Evolutionary conservation across 2,888 invertebrate species (phyloP).

Genomic region (Bruchidius siliquastri): DNA sequence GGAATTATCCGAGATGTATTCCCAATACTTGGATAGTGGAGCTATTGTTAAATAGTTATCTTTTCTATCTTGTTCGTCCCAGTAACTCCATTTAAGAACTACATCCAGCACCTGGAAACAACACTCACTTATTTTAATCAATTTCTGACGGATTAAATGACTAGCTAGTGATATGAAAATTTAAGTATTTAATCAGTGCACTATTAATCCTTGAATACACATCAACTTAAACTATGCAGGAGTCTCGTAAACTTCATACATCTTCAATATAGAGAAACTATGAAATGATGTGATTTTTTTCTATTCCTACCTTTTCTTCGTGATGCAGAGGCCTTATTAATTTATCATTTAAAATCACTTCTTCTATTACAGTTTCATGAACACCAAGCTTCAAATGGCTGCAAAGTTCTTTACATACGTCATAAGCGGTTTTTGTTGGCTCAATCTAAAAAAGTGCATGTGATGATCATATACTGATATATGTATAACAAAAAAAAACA

Average conservation of each 20-base stretch:
- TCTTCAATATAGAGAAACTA: not conserved
- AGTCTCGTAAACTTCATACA: no score
- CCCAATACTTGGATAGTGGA: constrained; percentile 41
- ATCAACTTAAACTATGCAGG: no score
- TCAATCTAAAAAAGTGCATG: constrained; percentile 54
- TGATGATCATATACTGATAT: not conserved
- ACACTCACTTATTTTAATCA: not conserved
- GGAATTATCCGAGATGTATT: constrained; percentile 43
- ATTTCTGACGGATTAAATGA: not conserved
- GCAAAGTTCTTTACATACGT: constrained; percentile 68
- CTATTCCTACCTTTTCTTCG: constrained; percentile 55
- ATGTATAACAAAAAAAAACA: no score
- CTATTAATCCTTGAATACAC: no score
- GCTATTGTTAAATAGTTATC: constrained; percentile 71
- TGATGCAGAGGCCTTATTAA: constrained; percentile 75
- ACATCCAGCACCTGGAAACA: constrained; percentile 53
- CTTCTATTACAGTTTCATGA: constrained; percentile 71
- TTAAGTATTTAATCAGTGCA: not conserved
- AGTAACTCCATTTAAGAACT: constrained; percentile 79
- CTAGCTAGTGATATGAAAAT: constrained; percentile 1
- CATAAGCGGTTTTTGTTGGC: constrained; percentile 71
- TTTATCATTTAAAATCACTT: constrained; percentile 71
- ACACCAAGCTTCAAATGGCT: constrained; percentile 60
- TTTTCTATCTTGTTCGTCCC: constrained; percentile 81
- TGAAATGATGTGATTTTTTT: not conserved